Evolutionary conservation across 2,888 invertebrate genomes (phyloP), one percentile per base, ranked within the genome.

Genomic region (Bugula neritina): DNA sequence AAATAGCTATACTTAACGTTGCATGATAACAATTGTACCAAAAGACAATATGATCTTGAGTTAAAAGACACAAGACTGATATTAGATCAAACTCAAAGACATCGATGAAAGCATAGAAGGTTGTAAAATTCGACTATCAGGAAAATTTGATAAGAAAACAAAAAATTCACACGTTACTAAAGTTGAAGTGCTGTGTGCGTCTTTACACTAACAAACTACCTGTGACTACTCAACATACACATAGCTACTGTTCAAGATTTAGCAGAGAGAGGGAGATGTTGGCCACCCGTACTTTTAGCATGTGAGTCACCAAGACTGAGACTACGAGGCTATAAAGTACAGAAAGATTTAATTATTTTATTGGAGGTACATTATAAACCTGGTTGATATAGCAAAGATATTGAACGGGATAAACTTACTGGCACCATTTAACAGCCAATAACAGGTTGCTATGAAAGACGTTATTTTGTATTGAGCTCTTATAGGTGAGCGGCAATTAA

Each of bases 321-420:
- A 17, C 43, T 43, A 43, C 17, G 43, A 10, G 17, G 43, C 43
- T 43, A 43, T 43, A 43, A 43, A 43, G 17, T 43, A 43, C 17
- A 43, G 27, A 63, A 63, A 55, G 31, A 31, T 63, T 31, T 63
- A 63, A 63, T 63, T 63, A 27, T 63, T 63, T 63, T 63, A 63
- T 63, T 25, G 63, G 63, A 63, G 63, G 63, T 5, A 3, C 13
- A 27, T 31, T 63, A 2, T 63, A 63, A 27, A 31, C 25, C n/a
- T 31, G 27, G 31, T 63, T 57, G 57, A 57, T 57, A 57, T 57
- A 17, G n/a, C 57, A 57, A 23, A 57, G 57, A 57, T 57, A 57
- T n/a, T 43, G 43, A 25, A 5, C n/a, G 57, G 63, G 27, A 27
- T 63, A 63, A 63, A 25, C 63, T 63, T 63, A 63, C 63, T 25